These are phyloP conservation scores for Metaphire vulgaris DNA, from an alignment of 1,140 invertebrate genomes.

Conservation along the genomic window DNA sequence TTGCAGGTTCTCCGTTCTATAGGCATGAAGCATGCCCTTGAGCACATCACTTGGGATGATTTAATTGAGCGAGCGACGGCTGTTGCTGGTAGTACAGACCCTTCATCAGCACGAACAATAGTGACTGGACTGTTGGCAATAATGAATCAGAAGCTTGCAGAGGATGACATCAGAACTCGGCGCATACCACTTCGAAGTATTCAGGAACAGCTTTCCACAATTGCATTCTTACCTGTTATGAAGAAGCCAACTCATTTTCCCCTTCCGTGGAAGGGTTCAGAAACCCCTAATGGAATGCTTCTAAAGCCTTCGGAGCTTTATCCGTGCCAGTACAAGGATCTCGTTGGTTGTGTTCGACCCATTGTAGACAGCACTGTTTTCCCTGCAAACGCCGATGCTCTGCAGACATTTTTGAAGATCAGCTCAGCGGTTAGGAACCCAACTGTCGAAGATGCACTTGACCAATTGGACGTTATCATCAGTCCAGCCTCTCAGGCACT, in stretches of 20 bases:
- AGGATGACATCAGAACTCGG: not conserved
- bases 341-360: conserved; percentile 20
- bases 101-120: not conserved
- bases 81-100: conserved; percentile 5
- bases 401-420: conserved; percentile 12
- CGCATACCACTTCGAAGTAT: not conserved
- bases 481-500: conserved; percentile 1
- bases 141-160: not conserved
- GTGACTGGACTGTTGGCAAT: conserved; percentile 13
- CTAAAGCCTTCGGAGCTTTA: conserved; percentile 16
- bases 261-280: conserved; percentile 22
- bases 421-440: conserved; percentile 9
- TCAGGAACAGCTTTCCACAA: conserved; percentile 14
- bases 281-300: conserved; percentile 1
- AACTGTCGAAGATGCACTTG: conserved; percentile 11
- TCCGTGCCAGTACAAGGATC: conserved; percentile 11
- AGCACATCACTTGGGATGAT: conserved; percentile 24
- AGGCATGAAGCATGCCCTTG: conserved; percentile 21
- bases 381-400: conserved; percentile 7
- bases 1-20: conserved; percentile 5
- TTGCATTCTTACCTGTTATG: conserved; percentile 24
- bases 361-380: conserved; percentile 24
- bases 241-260: conserved; percentile 17
- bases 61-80: conserved; percentile 23
- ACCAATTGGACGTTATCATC: conserved; percentile 22